Conservation (phyloP, 2,888 invertebrate genomes). For the Archips crataeganus region DNA sequence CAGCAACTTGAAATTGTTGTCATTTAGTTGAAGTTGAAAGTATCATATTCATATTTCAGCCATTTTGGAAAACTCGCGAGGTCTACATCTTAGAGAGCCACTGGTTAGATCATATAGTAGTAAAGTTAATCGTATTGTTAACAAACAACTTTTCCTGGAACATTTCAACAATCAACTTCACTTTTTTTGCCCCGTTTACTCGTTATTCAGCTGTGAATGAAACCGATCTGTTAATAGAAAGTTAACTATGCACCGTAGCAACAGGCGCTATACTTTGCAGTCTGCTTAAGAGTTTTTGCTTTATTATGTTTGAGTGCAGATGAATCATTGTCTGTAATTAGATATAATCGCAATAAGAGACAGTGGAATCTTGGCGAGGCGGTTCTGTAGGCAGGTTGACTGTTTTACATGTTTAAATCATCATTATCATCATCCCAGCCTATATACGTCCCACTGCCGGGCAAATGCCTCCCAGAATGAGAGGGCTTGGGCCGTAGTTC, state of each 20-base stretch:
- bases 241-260: conserved; percentile 44
- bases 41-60: too few relatives aligned
- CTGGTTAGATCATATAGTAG: too few relatives aligned
- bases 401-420: neutral
- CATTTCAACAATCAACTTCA: neutral
- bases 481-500: too few relatives aligned
- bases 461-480: too few relatives aligned
- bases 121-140: neutral
- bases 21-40: too few relatives aligned
- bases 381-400: conserved; percentile 3
- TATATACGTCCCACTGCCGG: too few relatives aligned
- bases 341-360: conserved; percentile 33
- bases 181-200: conserved; percentile 42
- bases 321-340: conserved; percentile 36
- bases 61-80: too few relatives aligned
- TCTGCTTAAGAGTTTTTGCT: conserved; percentile 4
- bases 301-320: conserved; percentile 10
- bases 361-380: conserved; percentile 34
- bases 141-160: neutral
- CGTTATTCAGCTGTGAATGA: conserved; percentile 53
- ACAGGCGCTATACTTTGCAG: conserved; percentile 31
- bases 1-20: too few relatives aligned
- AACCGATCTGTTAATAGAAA: conserved; percentile 55
- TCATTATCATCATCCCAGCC: too few relatives aligned
- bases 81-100: too few relatives aligned